Evolutionary conservation across 30 jellyfish, hydroid and myxozoan genomes (phyloP).

Genomic region (Aurelia aurita complex sp. Pacific): DNA sequence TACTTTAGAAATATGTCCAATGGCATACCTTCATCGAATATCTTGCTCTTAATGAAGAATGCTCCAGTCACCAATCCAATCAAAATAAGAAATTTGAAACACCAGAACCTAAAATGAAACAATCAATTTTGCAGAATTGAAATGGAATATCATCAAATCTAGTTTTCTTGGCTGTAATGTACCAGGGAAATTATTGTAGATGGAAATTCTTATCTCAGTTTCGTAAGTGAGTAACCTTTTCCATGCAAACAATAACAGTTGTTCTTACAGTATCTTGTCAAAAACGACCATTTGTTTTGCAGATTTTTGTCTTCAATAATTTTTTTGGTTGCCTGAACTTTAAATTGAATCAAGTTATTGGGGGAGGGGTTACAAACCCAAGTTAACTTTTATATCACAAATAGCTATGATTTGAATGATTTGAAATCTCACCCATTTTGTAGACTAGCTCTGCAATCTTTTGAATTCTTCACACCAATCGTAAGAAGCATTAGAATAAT

Average conservation of each 20-base stretch:
- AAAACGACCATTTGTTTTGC: no score
- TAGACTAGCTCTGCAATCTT: slow-evolving; percentile 79
- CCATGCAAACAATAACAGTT: no score
- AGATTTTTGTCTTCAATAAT: no score
- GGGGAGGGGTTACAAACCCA: background rate
- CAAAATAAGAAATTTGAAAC: slow-evolving; percentile 64
- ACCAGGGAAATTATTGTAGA: no score
- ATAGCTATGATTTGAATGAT: background rate
- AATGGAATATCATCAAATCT: no score
- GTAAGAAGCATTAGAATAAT: slow-evolving; percentile 53
- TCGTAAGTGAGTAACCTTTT: no score
- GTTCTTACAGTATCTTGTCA: no score
- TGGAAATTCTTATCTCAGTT: no score
- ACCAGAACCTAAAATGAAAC: slow-evolving; percentile 70
- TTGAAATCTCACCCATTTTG: slow-evolving; percentile 70
- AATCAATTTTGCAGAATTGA: no score
- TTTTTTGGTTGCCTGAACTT: no score
- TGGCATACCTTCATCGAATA: slow-evolving; percentile 44
- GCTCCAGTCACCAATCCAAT: slow-evolving; percentile 81
- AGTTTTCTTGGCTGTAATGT: no score
- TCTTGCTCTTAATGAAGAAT: slow-evolving; percentile 65
- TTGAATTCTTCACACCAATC: slow-evolving; percentile 79
- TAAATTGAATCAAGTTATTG: no score
- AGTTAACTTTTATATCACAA: background rate
- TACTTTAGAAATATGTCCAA: background rate